Conservation (phyloP, 2,888 invertebrate genomes). For the Papilio protenor region DNA sequence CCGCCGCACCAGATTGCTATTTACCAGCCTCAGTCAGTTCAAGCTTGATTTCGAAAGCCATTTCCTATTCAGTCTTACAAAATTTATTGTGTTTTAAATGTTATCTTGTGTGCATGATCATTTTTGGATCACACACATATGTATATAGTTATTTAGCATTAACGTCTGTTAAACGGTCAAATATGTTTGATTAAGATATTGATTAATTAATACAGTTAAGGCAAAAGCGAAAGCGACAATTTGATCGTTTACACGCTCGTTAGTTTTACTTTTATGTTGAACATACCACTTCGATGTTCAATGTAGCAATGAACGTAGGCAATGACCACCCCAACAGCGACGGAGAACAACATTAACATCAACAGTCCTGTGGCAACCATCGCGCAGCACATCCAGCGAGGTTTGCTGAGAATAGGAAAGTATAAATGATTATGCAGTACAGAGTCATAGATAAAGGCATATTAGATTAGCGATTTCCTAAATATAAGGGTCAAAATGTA, state of each 20-base stretch:
- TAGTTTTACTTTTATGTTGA: not conserved
- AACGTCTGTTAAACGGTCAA: not conserved
- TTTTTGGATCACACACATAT: not conserved
- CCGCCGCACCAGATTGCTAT: constrained; percentile 46
- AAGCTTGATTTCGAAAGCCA: not conserved
- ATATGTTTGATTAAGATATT: not conserved
- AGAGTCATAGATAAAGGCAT: not conserved
- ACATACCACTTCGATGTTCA: constrained; percentile 58
- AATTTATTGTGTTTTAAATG: not conserved
- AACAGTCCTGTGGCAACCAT: constrained; percentile 57
- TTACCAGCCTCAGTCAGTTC: constrained; percentile 38
- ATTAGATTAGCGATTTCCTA: not conserved
- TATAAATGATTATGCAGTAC: not conserved
- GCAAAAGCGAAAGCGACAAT: not conserved
- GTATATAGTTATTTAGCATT: not conserved
- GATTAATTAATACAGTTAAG: not conserved
- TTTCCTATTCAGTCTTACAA: constrained; percentile 1
- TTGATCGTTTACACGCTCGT: not conserved
- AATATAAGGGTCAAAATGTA: too few relatives aligned
- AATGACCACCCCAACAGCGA: constrained; percentile 65
- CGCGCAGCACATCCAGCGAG: constrained; percentile 62
- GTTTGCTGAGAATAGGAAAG: constrained; percentile 55
- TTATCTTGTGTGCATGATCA: too few relatives aligned
- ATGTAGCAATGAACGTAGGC: constrained; percentile 76
- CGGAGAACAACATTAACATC: constrained; percentile 62